Conservation (phyloP, 1,140 invertebrate species). For the Apis laboriosa region DNA sequence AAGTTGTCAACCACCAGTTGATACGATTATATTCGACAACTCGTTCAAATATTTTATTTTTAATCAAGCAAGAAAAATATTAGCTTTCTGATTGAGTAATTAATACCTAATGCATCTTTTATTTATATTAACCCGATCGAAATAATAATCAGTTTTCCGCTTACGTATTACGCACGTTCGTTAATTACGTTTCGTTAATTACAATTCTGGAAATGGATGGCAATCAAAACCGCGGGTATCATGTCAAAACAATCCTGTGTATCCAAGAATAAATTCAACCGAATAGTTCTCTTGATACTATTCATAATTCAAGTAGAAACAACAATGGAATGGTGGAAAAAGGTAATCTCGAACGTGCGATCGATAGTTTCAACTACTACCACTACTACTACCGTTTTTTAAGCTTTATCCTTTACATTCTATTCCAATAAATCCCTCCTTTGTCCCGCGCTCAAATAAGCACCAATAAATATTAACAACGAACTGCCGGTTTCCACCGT, state of each 20-base stretch:
- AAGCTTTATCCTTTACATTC: constrained; percentile 1
- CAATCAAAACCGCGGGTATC: not conserved
- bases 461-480: constrained; percentile 32
- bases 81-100: not conserved
- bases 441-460: constrained; percentile 12
- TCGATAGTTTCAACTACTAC: not conserved
- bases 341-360: constrained; percentile 15
- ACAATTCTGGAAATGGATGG: not conserved
- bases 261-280: not conserved
- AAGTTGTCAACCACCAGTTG: not conserved
- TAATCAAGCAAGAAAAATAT: not conserved
- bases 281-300: constrained; percentile 1
- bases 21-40: not conserved
- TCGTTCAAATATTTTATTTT: no score
- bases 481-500: not conserved
- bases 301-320: constrained; percentile 16
- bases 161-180: no score
- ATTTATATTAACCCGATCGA: no score
- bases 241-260: not conserved
- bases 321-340: not conserved
- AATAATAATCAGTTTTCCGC: no score
- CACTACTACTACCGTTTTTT: not conserved
- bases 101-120: no score
- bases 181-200: not conserved
- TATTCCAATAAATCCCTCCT: not conserved